phyloP scores from a whole-genome alignment of 2,888 invertebrate species.

The Atherix ibis region DNA sequence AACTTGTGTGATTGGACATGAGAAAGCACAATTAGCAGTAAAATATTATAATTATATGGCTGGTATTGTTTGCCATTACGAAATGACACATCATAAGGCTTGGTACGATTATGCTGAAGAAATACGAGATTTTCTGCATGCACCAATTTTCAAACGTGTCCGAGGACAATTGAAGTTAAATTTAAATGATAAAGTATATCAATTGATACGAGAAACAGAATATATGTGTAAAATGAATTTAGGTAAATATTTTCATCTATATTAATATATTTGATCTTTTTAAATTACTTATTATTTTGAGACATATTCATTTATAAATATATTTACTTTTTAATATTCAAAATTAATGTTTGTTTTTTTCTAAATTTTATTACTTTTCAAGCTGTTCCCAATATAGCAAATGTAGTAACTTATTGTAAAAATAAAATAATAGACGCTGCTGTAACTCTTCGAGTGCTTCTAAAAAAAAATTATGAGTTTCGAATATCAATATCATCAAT shows the following conservation, averaged over 20 bases:
- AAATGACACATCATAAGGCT: constrained; percentile 64
- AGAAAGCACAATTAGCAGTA: constrained; percentile 55
- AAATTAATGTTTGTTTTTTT: too few relatives aligned
- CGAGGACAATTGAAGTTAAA: constrained; percentile 56
- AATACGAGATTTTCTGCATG: constrained; percentile 43
- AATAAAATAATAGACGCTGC: constrained; percentile 47
- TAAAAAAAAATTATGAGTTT: constrained; percentile 45
- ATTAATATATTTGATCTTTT: constrained; percentile 1
- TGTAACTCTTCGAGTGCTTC: constrained; percentile 43
- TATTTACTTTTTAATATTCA: too few relatives aligned
- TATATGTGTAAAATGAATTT: constrained; percentile 63
- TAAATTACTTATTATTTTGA: too few relatives aligned
- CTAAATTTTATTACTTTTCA: too few relatives aligned
- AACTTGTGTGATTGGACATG: constrained; percentile 38
- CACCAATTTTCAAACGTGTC: constrained; percentile 53
- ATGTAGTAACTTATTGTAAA: constrained; percentile 57
- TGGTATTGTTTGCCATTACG: constrained; percentile 66
- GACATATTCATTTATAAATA: too few relatives aligned
- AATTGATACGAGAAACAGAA: constrained; percentile 65
- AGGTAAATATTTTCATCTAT: constrained; percentile 28
- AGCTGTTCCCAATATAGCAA: constrained; percentile 61
- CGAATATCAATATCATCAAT: constrained; percentile 33
- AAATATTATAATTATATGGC: constrained; percentile 65
- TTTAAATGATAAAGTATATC: constrained; percentile 54
- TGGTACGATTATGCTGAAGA: constrained; percentile 64